These are phyloP conservation scores for Clarias platycephalus DNA, from an alignment of 2,797 vertebrate species.

Conservation along the genomic window DNA sequence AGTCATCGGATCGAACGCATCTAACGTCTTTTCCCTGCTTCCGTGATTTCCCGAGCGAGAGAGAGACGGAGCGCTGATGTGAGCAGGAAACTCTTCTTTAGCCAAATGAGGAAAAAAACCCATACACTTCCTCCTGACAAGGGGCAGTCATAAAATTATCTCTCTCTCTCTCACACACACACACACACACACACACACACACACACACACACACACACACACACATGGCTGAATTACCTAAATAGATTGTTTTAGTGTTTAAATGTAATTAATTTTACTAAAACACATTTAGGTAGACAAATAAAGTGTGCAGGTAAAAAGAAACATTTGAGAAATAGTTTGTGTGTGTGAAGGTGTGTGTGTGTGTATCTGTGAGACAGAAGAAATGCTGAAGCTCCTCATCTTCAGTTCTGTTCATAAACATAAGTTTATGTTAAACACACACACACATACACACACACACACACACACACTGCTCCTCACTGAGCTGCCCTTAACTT, in stretches of 20 bases:
- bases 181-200: not conserved
- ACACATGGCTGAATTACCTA: not conserved
- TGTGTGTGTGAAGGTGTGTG: not conserved
- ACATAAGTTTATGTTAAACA: not conserved
- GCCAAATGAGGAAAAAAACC: not conserved
- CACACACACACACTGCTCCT: not conserved
- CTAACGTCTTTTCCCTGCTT: not conserved
- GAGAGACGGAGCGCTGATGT: not conserved
- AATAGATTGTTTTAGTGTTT: not conserved
- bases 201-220: not conserved
- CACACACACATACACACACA: not conserved
- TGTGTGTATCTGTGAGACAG: not conserved
- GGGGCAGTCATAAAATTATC: not conserved
- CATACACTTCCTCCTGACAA: not conserved
- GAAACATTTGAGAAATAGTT: not conserved
- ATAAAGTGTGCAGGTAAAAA: not conserved
- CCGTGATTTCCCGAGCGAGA: not conserved
- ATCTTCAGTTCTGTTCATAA: not conserved
- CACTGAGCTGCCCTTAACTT: conserved; percentile 24
- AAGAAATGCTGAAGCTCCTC: not conserved
- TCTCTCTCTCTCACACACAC: not conserved
- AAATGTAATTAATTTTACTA: not conserved
- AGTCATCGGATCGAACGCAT: not conserved
- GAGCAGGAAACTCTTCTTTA: not conserved
- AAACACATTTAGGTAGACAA: not conserved